Evolutionary conservation across 1,140 invertebrate genomes (phyloP).

Genomic region (Paraescarpia echinospica): DNA sequence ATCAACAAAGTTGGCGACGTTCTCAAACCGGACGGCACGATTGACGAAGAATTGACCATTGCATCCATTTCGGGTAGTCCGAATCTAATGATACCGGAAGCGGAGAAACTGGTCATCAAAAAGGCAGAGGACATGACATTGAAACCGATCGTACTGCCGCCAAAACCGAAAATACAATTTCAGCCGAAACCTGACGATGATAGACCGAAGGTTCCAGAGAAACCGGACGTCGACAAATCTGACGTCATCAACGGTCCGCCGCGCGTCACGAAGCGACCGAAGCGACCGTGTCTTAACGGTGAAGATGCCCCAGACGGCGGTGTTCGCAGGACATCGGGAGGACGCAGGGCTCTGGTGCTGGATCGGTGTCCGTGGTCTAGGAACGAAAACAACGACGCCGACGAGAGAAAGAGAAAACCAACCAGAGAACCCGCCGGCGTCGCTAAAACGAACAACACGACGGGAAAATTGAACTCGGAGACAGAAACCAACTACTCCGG

Average conservation of each 20-base stretch:
- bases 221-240: neutral
- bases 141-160: neutral
- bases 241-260: neutral
- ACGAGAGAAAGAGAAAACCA: neutral
- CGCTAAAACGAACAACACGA: neutral
- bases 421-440: neutral
- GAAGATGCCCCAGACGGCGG: neutral
- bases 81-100: neutral
- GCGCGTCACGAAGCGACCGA: neutral
- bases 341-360: neutral
- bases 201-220: neutral
- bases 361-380: neutral
- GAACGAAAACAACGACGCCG: neutral
- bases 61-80: neutral
- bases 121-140: neutral
- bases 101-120: neutral
- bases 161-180: neutral
- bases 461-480: neutral
- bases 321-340: neutral
- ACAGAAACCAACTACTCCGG: neutral
- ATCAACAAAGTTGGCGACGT: neutral
- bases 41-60: neutral
- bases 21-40: neutral
- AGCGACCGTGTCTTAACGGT: neutral
- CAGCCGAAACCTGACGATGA: too few species aligned